These are phyloP conservation scores for Caenorhabditis sp. DNA, from an alignment of 2,888 invertebrate species.

Conservation along the genomic window DNA sequence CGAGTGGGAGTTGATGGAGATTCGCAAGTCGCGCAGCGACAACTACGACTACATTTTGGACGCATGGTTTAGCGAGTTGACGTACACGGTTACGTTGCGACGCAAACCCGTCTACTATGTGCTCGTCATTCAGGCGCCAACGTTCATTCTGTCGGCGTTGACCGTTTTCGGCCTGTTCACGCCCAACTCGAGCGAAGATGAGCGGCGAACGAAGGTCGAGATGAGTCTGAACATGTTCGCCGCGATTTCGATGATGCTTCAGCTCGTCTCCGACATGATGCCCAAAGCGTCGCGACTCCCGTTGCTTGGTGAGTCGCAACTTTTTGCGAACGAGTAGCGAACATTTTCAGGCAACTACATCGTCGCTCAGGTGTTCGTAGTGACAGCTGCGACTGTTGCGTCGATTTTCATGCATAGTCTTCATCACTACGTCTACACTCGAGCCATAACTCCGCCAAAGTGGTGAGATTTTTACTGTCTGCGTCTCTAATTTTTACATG, in stretches of 20 bases:
- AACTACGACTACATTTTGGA: slow-evolving; percentile 26
- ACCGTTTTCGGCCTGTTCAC: slow-evolving; percentile 58
- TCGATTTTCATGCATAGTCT: slow-evolving; percentile 29
- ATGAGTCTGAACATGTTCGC: slow-evolving; percentile 54
- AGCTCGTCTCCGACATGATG: slow-evolving; percentile 58
- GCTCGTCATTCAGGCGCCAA: slow-evolving; percentile 52
- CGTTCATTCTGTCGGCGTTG: slow-evolving; percentile 52
- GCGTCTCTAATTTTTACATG: neutral
- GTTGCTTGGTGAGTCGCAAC: slow-evolving; percentile 34
- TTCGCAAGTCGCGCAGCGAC: slow-evolving; percentile 21
- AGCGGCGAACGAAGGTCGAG: slow-evolving; percentile 43
- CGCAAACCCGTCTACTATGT: slow-evolving; percentile 50
- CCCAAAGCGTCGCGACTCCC: slow-evolving; percentile 55
- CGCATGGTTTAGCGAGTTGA: slow-evolving; percentile 26
- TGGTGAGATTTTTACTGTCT: slow-evolving; percentile 27
- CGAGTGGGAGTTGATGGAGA: slow-evolving; percentile 51
- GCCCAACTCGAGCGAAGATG: slow-evolving; percentile 44
- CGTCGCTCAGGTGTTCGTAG: slow-evolving; percentile 44
- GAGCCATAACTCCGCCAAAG: slow-evolving; percentile 21
- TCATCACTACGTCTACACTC: slow-evolving; percentile 39
- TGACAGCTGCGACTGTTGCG: slow-evolving; percentile 39
- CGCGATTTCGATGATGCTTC: slow-evolving; percentile 56
- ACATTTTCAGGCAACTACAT: slow-evolving; percentile 42
- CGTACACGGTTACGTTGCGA: slow-evolving; percentile 33
- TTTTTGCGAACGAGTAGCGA: neutral